A percentile compares a stretch with the other conserved stretches of the same genome.
Conservation (phyloP, 1,140 invertebrate genomes). For the Argopecten irradians region DNA sequence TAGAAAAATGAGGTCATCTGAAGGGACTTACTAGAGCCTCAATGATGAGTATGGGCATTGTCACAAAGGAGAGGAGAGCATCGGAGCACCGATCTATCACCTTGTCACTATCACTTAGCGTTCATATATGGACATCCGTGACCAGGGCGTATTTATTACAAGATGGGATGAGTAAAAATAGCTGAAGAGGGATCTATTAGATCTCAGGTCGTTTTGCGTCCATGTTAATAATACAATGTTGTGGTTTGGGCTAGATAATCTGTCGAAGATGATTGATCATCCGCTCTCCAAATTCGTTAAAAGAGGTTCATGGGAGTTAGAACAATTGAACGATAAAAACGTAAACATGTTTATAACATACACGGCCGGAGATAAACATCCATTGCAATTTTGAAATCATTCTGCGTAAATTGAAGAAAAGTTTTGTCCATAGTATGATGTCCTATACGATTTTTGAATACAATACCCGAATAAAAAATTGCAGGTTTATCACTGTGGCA, state of each 20-base stretch:
- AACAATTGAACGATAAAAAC: no score
- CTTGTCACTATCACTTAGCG: background rate
- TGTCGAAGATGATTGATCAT: background rate
- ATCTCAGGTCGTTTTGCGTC: background rate
- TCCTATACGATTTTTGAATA: no score
- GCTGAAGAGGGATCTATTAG: background rate
- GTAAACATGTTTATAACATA: no score
- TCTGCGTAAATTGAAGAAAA: no score
- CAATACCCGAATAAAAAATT: no score
- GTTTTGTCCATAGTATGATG: no score
- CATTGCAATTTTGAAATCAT: no score
- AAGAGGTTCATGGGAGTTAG: no score
- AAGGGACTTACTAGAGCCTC: background rate
- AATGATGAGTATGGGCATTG: background rate
- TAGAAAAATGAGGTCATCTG: background rate
- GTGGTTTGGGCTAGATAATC: background rate
- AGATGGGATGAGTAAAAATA: background rate
- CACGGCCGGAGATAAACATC: no score
- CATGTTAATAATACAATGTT: background rate
- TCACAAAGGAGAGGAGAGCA: background rate
- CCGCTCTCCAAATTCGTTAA: no score
- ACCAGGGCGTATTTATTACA: background rate
- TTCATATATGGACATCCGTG: background rate
- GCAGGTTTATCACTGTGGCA: no score
- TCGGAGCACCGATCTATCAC: background rate